Evolutionary conservation across 2,888 invertebrate species (phyloP), one percentile per base, ranked within the genome.

Genomic region (Lottia scabra): DNA sequence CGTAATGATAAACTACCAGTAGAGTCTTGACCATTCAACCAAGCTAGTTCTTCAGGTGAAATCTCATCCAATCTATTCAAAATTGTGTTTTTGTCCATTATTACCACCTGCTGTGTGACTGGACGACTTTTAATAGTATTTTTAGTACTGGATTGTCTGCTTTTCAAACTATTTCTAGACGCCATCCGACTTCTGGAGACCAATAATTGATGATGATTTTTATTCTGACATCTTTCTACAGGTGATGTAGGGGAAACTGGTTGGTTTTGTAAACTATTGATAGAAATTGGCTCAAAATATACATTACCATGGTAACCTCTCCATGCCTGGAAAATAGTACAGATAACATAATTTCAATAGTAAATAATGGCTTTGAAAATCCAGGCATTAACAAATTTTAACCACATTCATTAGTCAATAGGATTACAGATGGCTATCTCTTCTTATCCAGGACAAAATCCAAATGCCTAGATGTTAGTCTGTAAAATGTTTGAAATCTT

Each of bases 241-340:
- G 56, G 56, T 56, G 23, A 19, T 10, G 2, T 56, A 10, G 56
- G 19, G 10, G 56, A 56, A 10, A 23, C 19, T 2, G 19, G 19
- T 23, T 56, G 56, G 16, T 38, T 63, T 10, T 38, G 45, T 62
- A 78, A 70, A 12, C 74, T 78, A 27, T 81, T 78, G 15, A 87
- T 83, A 16, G 78, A 71, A 66, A 89, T 86, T 26, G 89, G 89
- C 69, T 87, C 85, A 79, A 89, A 89, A 75, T 89, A 89, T 12
- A 89, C 83, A 74, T 89, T 88, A 27, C 89, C 89, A 78, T 86
- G 79, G 79, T 87, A 89, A 48, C 89, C 89, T 69, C 84, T 77
- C 89, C 89, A 89, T 23, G 86, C 89, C 89, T 89, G 80, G 23
- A 82, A 80, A n/a, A 65, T 27, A 68, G 56, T 13, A 43, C 13